Conservation (phyloP, 2,888 invertebrate genomes). For the Gonocerus acuteangulatus region DNA sequence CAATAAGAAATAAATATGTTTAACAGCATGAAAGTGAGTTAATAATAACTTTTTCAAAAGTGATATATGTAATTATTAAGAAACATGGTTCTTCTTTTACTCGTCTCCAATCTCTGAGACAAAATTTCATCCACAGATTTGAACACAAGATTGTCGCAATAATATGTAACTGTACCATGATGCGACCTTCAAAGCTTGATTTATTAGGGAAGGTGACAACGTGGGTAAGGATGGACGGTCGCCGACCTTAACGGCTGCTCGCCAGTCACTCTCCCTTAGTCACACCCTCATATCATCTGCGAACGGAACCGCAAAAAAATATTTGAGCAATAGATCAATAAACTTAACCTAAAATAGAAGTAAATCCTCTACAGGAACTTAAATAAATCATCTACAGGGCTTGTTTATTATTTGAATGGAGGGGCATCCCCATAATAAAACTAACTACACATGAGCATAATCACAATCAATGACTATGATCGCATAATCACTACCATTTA, state of each 20-base stretch:
- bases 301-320: slow-evolving; percentile 39
- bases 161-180: slow-evolving; percentile 16
- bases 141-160: slow-evolving; percentile 7
- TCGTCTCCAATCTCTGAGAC: not conserved
- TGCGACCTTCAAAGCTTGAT: slow-evolving; percentile 18
- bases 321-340: slow-evolving; percentile 43
- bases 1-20: not conserved
- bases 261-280: slow-evolving; percentile 35
- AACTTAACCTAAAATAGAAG: slow-evolving; percentile 2
- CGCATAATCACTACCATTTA: too few species aligned
- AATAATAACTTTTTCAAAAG: not conserved
- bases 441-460: not conserved
- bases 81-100: not conserved
- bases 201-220: slow-evolving; percentile 33
- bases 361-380: slow-evolving; percentile 15
- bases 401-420: not conserved
- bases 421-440: not conserved
- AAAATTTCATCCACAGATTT: slow-evolving; percentile 5
- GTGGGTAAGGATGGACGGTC: slow-evolving; percentile 28
- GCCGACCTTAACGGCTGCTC: slow-evolving; percentile 27
- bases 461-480: too few species aligned
- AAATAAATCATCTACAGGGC: not conserved
- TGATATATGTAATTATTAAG: not conserved
- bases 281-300: slow-evolving; percentile 34
- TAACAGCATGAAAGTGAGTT: not conserved